A percentile compares a stretch with the other conserved stretches of the same genome.
Conservation (phyloP, 2,113 vertebrate genomes). For the Pungitius pungitius region DNA sequence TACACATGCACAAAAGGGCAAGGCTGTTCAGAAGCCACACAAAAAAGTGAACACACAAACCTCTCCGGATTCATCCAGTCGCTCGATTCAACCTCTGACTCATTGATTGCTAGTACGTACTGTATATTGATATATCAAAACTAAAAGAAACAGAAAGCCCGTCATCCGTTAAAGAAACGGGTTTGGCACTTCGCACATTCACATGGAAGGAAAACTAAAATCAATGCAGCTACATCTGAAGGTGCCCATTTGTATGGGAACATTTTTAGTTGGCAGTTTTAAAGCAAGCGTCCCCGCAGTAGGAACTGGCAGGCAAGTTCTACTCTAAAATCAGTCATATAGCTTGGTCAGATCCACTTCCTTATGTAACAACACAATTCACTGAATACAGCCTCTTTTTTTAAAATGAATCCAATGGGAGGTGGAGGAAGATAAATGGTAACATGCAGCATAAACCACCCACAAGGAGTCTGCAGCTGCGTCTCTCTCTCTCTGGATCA, state of each 20-base stretch:
- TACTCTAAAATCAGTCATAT: neutral
- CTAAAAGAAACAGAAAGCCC: neutral
- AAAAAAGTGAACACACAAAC: neutral
- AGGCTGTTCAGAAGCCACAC: neutral
- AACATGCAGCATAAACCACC: neutral
- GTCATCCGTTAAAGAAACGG: neutral
- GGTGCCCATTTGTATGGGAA: neutral
- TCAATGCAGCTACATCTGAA: neutral
- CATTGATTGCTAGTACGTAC: neutral
- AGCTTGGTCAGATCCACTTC: neutral
- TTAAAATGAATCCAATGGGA: neutral
- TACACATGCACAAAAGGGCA: neutral
- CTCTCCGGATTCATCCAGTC: neutral
- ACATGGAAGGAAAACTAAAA: neutral
- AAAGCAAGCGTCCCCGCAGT: constrained; percentile 10
- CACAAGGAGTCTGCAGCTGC: neutral
- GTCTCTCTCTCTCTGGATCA: constrained; percentile 17
- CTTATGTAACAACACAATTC: neutral
- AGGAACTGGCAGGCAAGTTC: constrained; percentile 3
- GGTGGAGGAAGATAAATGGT: constrained; percentile 1
- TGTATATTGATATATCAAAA: neutral
- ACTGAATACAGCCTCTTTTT: neutral
- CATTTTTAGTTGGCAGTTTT: constrained; percentile 3
- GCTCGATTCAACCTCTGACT: neutral
- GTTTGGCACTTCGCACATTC: neutral